phyloP scores from a whole-genome alignment of 2,888 invertebrate genomes.

The Hemaris fuciformis region DNA sequence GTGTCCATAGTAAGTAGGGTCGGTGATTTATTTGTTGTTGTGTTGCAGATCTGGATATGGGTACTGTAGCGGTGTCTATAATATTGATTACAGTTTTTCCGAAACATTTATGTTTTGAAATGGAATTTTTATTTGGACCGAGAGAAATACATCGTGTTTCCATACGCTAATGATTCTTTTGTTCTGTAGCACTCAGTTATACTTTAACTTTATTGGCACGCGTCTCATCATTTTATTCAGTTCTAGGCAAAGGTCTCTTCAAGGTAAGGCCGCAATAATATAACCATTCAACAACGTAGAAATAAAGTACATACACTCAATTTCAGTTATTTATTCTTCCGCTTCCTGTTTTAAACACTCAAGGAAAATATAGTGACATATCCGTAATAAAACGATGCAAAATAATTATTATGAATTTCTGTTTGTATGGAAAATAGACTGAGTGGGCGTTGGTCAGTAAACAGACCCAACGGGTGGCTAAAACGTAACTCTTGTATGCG shows the following conservation, averaged over 20 bases:
- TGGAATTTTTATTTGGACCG: too few relatives aligned
- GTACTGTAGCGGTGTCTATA: background rate
- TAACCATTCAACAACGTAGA: background rate
- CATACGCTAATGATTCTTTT: too few relatives aligned
- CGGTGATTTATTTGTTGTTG: constrained; percentile 3
- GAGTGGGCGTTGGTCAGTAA: constrained; percentile 32
- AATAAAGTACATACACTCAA: background rate
- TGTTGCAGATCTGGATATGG: background rate
- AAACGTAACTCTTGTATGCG: constrained; percentile 60
- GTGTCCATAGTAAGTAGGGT: background rate
- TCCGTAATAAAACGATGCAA: constrained; percentile 24
- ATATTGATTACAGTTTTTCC: background rate
- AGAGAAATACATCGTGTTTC: too few relatives aligned
- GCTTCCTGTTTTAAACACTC: constrained; percentile 12
- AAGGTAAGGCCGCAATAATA: background rate
- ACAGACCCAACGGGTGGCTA: constrained; percentile 54
- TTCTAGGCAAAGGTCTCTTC: background rate
- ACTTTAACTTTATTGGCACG: too few relatives aligned
- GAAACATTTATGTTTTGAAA: background rate
- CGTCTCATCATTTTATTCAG: too few relatives aligned
- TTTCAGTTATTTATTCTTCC: background rate
- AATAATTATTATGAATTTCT: constrained; percentile 33
- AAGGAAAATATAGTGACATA: constrained; percentile 22
- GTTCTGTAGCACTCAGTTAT: too few relatives aligned
- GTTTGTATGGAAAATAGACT: constrained; percentile 21